Evolutionary conservation across 2,113 vertebrate species (phyloP).

Genomic region (Hemiscyllium ocellatum): DNA sequence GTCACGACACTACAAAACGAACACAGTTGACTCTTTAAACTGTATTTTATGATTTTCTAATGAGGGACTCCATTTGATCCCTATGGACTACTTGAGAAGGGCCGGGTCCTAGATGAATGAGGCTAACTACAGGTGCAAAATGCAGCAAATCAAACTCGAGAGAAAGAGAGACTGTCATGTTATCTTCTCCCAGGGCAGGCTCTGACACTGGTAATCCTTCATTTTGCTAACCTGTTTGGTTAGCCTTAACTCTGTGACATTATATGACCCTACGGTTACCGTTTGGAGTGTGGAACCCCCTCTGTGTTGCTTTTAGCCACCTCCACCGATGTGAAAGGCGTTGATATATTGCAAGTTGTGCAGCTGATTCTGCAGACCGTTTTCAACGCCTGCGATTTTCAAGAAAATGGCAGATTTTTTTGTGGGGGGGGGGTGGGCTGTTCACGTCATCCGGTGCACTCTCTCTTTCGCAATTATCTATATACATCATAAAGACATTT

Average conservation of each 20-base stretch:
- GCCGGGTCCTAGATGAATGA: too few species aligned
- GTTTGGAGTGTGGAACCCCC: not conserved
- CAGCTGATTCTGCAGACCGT: not conserved
- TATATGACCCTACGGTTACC: not conserved
- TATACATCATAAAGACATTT: not conserved
- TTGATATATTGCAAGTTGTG: not conserved
- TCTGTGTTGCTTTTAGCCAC: not conserved
- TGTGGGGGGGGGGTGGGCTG: too few species aligned
- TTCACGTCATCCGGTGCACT: not conserved
- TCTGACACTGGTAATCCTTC: not conserved
- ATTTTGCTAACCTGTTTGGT: not conserved
- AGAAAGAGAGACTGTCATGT: not conserved
- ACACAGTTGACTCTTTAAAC: not conserved
- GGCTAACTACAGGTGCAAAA: not conserved
- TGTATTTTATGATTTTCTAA: not conserved
- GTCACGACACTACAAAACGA: not conserved
- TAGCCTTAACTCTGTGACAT: not conserved
- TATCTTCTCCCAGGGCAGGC: not conserved
- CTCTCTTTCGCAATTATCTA: not conserved
- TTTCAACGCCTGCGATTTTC: not conserved
- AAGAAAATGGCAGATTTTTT: not conserved
- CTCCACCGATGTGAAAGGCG: not conserved
- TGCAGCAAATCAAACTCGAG: not conserved
- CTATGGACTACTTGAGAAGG: not conserved
- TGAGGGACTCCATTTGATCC: not conserved